phyloP scores from a whole-genome alignment of 2,113 vertebrate genomes.

The Seriola dumerili region DNA sequence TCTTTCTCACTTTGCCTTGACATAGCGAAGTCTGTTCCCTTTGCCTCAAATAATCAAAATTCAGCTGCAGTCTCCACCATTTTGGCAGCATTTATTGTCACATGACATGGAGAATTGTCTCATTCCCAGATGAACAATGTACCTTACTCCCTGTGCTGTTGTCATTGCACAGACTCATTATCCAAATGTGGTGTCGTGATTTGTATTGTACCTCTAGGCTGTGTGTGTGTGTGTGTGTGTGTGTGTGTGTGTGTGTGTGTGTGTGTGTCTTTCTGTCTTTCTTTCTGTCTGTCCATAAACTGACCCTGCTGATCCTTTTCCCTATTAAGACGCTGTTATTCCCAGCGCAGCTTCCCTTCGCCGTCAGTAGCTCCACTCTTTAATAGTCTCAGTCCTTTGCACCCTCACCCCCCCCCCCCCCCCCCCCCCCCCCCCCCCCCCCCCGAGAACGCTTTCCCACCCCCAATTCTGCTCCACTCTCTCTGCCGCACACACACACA shows the following conservation, averaged over 20 bases:
- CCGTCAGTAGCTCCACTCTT: conserved; percentile 41
- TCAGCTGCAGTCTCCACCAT: background rate
- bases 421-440: conserved; percentile 31
- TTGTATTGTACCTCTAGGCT: conserved; percentile 32
- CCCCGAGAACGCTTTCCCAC: no score
- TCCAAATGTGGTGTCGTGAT: conserved; percentile 39
- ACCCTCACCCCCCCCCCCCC: conserved; percentile 23
- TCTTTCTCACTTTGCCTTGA: background rate
- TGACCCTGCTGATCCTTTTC: conserved; percentile 23
- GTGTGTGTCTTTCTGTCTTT: no score
- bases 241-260: background rate
- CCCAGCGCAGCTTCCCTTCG: conserved; percentile 32
- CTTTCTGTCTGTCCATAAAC: background rate
- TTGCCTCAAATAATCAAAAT: background rate
- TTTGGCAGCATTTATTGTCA: conserved; percentile 3
- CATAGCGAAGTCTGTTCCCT: background rate
- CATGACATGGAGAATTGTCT: conserved; percentile 6
- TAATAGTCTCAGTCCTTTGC: conserved; percentile 49
- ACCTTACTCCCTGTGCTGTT: background rate
- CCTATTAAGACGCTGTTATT: conserved; percentile 46
- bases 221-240: background rate
- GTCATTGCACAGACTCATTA: conserved; percentile 33
- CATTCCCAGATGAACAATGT: background rate
- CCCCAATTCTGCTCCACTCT: conserved; percentile 41
- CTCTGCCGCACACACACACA: conserved; percentile 9